Evolutionary conservation across 2,888 invertebrate genomes (phyloP).

Genomic region (Coelinius sp.): DNA sequence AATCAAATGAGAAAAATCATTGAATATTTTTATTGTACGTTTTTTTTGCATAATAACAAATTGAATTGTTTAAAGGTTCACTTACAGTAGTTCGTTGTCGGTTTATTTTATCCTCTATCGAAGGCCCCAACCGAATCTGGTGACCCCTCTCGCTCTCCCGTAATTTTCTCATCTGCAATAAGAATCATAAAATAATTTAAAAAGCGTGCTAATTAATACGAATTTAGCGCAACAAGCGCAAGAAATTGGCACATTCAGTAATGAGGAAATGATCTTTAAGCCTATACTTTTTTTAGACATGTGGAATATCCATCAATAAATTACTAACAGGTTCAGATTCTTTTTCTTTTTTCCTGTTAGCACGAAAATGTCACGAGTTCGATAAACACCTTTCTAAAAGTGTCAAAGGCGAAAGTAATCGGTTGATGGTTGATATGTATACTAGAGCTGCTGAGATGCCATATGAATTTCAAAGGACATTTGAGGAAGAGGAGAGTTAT

Average conservation of each 20-base stretch:
- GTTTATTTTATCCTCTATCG: constrained; percentile 59
- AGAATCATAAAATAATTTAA: not conserved
- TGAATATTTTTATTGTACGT: too few species aligned
- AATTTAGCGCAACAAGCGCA: constrained; percentile 5
- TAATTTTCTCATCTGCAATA: constrained; percentile 73
- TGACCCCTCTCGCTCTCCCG: constrained; percentile 72
- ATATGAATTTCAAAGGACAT: not conserved
- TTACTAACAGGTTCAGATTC: not conserved
- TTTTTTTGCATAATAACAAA: not conserved
- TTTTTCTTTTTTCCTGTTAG: not conserved
- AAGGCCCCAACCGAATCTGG: constrained; percentile 58
- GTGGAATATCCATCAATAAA: not conserved
- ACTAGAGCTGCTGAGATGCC: not conserved
- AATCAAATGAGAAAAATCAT: too few species aligned
- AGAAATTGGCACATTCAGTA: not conserved
- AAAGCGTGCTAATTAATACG: constrained; percentile 1
- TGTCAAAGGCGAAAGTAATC: constrained; percentile 19
- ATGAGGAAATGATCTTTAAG: not conserved
- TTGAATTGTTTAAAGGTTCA: constrained; percentile 27
- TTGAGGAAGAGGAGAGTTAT: not conserved
- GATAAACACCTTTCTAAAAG: constrained; percentile 5
- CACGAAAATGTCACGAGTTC: constrained; percentile 9
- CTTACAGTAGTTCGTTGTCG: constrained; percentile 57
- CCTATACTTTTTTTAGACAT: not conserved
- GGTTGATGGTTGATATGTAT: not conserved